phyloP scores from a whole-genome alignment of 2,888 invertebrate species.

The Linyphia triangularis region DNA sequence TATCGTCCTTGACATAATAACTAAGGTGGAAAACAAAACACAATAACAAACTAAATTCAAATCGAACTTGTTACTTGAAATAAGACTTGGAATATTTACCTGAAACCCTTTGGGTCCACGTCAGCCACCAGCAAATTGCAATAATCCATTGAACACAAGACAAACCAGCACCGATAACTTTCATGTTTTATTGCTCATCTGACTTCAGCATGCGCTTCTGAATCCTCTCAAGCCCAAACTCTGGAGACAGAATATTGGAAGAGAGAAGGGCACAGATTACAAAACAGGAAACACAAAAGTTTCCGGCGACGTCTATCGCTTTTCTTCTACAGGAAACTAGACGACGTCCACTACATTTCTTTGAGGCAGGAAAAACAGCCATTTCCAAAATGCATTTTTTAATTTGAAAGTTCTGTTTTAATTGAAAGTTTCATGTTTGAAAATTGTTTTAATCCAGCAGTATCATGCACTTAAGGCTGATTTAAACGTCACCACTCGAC shows the following conservation, averaged over 20 bases:
- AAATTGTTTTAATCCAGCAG: too few relatives aligned
- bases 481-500: too few relatives aligned
- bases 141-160: neutral
- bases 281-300: conserved; percentile 56
- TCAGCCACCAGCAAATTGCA: neutral
- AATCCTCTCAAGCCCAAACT: too few relatives aligned
- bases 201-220: too few relatives aligned
- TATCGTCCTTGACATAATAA: too few relatives aligned
- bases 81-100: conserved; percentile 12
- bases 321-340: conserved; percentile 26
- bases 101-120: neutral
- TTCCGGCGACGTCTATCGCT: conserved; percentile 34
- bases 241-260: neutral
- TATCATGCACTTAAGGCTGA: too few relatives aligned
- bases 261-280: conserved; percentile 24
- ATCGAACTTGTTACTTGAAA: too few relatives aligned
- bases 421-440: too few relatives aligned
- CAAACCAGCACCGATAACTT: neutral
- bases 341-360: conserved; percentile 19
- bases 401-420: too few relatives aligned
- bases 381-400: neutral
- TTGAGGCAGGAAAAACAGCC: neutral
- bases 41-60: too few relatives aligned
- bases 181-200: neutral
- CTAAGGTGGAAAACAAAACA: too few relatives aligned